phyloP scores from a whole-genome alignment of 2,888 invertebrate genomes.

The Meandrusa payeni region DNA sequence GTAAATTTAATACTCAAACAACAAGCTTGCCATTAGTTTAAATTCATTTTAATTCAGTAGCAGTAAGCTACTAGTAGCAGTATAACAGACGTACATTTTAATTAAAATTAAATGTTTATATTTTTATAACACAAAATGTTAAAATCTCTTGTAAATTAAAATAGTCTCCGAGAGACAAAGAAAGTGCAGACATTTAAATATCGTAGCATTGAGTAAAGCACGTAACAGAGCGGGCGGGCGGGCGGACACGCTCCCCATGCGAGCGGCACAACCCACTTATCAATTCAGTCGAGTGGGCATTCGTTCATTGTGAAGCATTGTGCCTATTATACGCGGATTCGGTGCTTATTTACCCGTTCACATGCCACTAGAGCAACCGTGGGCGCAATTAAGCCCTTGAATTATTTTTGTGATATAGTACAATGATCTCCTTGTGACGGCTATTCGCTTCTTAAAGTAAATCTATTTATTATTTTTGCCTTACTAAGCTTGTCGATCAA shows the following conservation, averaged over 20 bases:
- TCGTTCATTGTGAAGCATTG: slow-evolving; percentile 74
- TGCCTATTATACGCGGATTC: slow-evolving; percentile 69
- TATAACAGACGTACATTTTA: no score
- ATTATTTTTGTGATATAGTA: slow-evolving; percentile 20
- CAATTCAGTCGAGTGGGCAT: slow-evolving; percentile 78
- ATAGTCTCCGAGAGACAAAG: slow-evolving; percentile 9
- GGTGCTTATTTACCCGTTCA: slow-evolving; percentile 67
- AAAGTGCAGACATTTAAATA: slow-evolving; percentile 8
- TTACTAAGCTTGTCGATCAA: no score
- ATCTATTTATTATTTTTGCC: no score
- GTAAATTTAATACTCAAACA: no score
- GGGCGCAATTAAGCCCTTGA: slow-evolving; percentile 24
- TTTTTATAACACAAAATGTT: no score
- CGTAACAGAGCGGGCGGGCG: slow-evolving; percentile 43
- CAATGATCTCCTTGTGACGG: slow-evolving; percentile 12
- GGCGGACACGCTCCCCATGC: slow-evolving; percentile 48
- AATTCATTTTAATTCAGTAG: no score
- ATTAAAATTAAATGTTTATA: no score
- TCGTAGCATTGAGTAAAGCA: neutral
- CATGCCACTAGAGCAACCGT: slow-evolving; percentile 41
- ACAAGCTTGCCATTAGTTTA: no score
- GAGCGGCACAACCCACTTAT: slow-evolving; percentile 73
- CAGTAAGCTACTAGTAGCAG: no score
- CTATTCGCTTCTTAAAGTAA: slow-evolving; percentile 8
- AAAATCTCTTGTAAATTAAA: no score